Conservation (phyloP, 2,113 vertebrate species). For the Motacilla alba region DNA sequence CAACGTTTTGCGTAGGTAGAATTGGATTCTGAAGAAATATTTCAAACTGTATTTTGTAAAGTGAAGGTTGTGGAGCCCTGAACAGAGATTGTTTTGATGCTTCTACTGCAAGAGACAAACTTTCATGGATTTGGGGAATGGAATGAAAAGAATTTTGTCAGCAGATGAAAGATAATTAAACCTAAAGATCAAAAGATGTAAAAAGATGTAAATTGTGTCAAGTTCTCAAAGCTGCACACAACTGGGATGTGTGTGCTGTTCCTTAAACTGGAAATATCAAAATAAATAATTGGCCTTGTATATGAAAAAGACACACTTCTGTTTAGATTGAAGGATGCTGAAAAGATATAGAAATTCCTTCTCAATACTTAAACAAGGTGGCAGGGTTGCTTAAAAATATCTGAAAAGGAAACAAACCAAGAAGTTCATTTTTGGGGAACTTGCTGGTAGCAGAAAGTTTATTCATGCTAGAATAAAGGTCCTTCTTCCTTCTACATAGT, state of each 20-base stretch:
- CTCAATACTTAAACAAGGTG: not conserved
- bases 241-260: not conserved
- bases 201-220: not conserved
- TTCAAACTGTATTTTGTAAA: not conserved
- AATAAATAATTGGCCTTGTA: not conserved
- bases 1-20: not conserved
- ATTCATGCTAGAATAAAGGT: not conserved
- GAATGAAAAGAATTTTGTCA: not conserved
- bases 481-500: not conserved
- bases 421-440: not conserved
- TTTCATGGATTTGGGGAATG: not conserved
- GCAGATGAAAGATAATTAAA: not conserved
- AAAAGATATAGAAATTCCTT: not conserved
- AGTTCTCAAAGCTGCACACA: not conserved
- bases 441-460: not conserved
- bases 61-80: not conserved
- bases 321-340: not conserved
- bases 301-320: not conserved
- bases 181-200: not conserved
- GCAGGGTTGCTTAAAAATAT: not conserved
- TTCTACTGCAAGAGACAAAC: not conserved
- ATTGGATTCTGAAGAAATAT: not conserved
- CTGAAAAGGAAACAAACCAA: not conserved
- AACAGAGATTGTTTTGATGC: not conserved
- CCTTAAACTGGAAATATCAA: not conserved